These are phyloP conservation scores for Heteractis magnifica DNA, from an alignment of 92 coral and sea anemone genomes.

Conservation along the genomic window DNA sequence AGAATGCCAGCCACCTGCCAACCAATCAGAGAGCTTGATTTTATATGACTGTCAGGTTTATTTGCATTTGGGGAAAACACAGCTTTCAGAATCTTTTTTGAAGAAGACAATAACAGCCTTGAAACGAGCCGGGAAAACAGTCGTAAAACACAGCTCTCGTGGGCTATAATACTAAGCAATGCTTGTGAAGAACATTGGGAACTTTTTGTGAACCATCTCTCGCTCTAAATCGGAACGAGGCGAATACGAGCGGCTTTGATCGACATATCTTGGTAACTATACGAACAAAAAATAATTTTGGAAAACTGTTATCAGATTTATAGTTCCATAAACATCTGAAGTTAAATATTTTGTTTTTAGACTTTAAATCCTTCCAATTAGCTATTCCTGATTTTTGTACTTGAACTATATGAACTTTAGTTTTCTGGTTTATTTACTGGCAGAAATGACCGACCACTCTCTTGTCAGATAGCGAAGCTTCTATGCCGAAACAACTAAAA, in stretches of 20 bases:
- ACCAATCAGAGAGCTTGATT: slow-evolving; percentile 40
- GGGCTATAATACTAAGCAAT: background rate
- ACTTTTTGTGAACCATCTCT: background rate
- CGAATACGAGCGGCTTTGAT: background rate
- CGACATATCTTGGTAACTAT: background rate
- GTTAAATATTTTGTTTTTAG: background rate
- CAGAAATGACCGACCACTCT: background rate
- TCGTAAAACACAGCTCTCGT: background rate
- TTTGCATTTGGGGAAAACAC: slow-evolving; percentile 36
- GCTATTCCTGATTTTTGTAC: background rate
- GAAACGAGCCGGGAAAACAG: background rate
- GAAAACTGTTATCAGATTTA: background rate
- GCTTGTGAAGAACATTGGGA: background rate
- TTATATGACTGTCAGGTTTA: slow-evolving; percentile 36
- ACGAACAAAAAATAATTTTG: background rate
- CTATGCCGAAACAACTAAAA: background rate
- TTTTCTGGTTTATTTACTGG: background rate
- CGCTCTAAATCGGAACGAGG: background rate
- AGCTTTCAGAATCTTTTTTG: background rate
- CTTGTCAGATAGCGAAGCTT: background rate
- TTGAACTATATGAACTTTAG: background rate
- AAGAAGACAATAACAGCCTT: background rate
- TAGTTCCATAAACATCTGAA: background rate
- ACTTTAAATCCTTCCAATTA: background rate
- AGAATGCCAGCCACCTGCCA: slow-evolving; percentile 46